Conservation (phyloP, 1,140 invertebrate genomes). For the Scaptodrosophila lebanonensis region DNA sequence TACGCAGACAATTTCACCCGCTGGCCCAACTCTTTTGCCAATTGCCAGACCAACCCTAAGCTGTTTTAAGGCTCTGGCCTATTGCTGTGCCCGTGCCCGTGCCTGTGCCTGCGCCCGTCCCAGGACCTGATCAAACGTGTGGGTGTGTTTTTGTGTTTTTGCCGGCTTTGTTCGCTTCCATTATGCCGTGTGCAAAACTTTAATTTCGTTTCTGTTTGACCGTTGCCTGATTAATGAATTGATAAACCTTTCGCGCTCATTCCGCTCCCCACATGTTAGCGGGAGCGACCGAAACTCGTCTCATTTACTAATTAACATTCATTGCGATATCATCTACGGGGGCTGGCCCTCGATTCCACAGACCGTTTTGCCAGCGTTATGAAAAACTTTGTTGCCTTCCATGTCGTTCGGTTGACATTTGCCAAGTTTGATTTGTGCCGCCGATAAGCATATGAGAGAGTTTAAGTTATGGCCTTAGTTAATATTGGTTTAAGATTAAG, state of each 20-base stretch:
- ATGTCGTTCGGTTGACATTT: slow-evolving; percentile 37
- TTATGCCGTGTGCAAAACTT: slow-evolving; percentile 6
- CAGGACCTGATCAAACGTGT: slow-evolving; percentile 20
- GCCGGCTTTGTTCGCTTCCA: slow-evolving; percentile 6
- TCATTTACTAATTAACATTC: slow-evolving; percentile 67
- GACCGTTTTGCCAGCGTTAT: no score
- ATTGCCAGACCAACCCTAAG: slow-evolving; percentile 10
- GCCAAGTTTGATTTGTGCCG: slow-evolving; percentile 55
- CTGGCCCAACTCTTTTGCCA: slow-evolving; percentile 44
- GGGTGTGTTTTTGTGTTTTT: slow-evolving; percentile 41
- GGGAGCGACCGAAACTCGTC: slow-evolving; percentile 8
- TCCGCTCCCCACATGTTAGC: slow-evolving; percentile 22
- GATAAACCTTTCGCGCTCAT: slow-evolving; percentile 46
- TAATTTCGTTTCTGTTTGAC: slow-evolving; percentile 35
- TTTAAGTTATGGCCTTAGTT: not conserved
- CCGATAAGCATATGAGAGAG: slow-evolving; percentile 44
- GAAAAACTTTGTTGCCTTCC: slow-evolving; percentile 4
- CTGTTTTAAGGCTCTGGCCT: slow-evolving; percentile 3
- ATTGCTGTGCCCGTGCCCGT: slow-evolving; percentile 22
- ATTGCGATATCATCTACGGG: no score
- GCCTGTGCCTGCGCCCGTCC: slow-evolving; percentile 16
- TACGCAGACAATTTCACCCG: slow-evolving; percentile 42
- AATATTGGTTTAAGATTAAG: slow-evolving; percentile 29
- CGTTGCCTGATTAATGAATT: slow-evolving; percentile 63
- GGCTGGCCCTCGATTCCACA: no score